Evolutionary conservation across 2,797 vertebrate genomes (phyloP).

Genomic region (Cyprinella venusta): DNA sequence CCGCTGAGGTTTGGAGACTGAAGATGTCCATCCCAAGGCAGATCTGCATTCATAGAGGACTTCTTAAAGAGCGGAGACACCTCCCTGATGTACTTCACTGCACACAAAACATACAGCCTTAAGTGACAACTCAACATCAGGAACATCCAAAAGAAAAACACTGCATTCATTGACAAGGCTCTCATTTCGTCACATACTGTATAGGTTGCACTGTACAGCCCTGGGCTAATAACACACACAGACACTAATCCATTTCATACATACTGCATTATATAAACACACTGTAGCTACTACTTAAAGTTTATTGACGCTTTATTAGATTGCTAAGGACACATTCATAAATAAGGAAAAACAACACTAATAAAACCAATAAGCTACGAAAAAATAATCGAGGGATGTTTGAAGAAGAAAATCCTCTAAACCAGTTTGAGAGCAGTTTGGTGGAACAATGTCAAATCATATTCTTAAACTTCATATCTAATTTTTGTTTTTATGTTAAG

Average conservation of each 20-base stretch:
- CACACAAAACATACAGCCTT: constrained; percentile 45
- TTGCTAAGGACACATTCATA: neutral
- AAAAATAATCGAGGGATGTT: neutral
- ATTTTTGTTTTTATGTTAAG: neutral
- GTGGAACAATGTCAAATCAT: neutral
- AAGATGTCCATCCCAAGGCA: constrained; percentile 88
- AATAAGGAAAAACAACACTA: neutral
- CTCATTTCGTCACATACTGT: neutral
- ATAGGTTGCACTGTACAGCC: no score
- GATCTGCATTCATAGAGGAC: constrained; percentile 88
- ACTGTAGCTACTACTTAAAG: neutral
- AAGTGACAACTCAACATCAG: neutral
- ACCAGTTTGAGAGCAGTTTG: neutral
- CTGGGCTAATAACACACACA: no score
- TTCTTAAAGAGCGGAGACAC: constrained; percentile 96
- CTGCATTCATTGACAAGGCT: neutral
- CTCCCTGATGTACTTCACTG: constrained; percentile 97
- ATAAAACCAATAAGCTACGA: neutral
- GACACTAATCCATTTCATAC: no score
- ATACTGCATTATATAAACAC: no score
- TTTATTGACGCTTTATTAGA: neutral
- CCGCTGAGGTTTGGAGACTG: constrained; percentile 87
- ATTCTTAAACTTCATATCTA: neutral
- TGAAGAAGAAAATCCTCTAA: neutral
- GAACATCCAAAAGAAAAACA: neutral